phyloP scores from a whole-genome alignment of 1,140 invertebrate species.

The Heliothis subflexa region DNA sequence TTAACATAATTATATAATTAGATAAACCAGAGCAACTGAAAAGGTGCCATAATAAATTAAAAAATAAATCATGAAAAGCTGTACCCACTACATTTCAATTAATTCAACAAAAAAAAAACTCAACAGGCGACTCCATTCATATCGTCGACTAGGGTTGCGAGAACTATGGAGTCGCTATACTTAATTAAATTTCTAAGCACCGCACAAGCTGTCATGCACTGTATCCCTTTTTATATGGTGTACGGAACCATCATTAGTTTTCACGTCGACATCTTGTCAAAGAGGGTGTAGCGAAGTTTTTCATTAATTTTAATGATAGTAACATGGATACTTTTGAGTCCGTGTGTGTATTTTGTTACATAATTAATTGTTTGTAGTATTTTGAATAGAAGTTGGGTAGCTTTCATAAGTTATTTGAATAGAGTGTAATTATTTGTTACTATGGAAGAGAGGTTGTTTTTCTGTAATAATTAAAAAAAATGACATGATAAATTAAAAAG shows the following conservation, averaged over 20 bases:
- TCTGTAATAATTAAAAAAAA: background rate
- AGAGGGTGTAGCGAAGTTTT: slow-evolving; percentile 6
- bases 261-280: slow-evolving; percentile 25
- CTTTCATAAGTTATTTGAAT: background rate
- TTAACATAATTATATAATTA: background rate
- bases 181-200: slow-evolving; percentile 35
- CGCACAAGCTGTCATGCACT: slow-evolving; percentile 24
- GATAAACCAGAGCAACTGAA: background rate
- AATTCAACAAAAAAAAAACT: slow-evolving; percentile 6
- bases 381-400: background rate
- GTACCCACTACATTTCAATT: background rate
- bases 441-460: too few relatives aligned
- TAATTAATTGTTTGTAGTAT: slow-evolving; percentile 10
- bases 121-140: slow-evolving; percentile 23
- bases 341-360: slow-evolving; percentile 24
- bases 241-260: slow-evolving; percentile 30
- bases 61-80: background rate
- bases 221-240: slow-evolving; percentile 25
- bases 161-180: slow-evolving; percentile 13
- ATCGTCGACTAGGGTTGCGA: background rate
- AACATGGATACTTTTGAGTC: slow-evolving; percentile 5
- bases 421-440: background rate
- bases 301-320: slow-evolving; percentile 42
- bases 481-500: background rate
- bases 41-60: slow-evolving; percentile 1